phyloP scores from a whole-genome alignment of 2,113 vertebrate species.

The Salvelinus namaycush region DNA sequence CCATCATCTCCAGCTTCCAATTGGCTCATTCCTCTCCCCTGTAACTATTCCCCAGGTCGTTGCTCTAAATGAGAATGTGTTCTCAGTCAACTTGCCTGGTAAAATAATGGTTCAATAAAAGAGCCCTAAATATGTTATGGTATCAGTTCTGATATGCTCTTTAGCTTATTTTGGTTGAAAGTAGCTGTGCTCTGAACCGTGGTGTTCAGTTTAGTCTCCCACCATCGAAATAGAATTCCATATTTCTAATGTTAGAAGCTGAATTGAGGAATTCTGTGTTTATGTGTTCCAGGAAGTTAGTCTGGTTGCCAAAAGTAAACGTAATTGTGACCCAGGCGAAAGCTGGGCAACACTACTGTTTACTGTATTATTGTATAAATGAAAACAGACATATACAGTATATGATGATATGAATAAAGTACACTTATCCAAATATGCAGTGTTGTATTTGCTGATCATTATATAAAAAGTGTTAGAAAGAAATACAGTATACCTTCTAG shows the following conservation, averaged over 20 bases:
- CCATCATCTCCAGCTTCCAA: too few relatives aligned
- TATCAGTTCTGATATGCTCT: constrained; percentile 14
- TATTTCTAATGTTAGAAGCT: too few relatives aligned
- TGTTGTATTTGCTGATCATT: not conserved
- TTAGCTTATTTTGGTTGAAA: constrained; percentile 9
- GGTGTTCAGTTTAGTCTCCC: constrained; percentile 21
- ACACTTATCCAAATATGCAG: constrained; percentile 61
- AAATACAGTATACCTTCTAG: too few relatives aligned
- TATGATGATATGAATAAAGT: constrained; percentile 75
- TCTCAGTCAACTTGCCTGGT: too few relatives aligned
- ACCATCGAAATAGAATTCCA: too few relatives aligned
- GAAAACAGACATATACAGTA: constrained; percentile 70
- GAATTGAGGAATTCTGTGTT: not conserved
- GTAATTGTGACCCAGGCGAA: constrained; percentile 67
- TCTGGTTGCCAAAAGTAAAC: constrained; percentile 74
- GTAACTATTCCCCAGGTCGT: too few relatives aligned
- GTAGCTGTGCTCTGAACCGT: constrained; percentile 35
- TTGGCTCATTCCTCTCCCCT: too few relatives aligned
- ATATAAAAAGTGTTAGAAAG: too few relatives aligned
- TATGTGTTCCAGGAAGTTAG: constrained; percentile 56
- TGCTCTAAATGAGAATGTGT: too few relatives aligned
- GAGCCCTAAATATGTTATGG: constrained; percentile 24
- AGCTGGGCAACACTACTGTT: constrained; percentile 69
- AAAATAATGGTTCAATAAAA: too few relatives aligned
- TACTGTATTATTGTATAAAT: constrained; percentile 80